Evolutionary conservation across 2,113 vertebrate species (phyloP), one percentile per base, ranked within the genome.

Genomic region (Brachypodius melanocephalos): DNA sequence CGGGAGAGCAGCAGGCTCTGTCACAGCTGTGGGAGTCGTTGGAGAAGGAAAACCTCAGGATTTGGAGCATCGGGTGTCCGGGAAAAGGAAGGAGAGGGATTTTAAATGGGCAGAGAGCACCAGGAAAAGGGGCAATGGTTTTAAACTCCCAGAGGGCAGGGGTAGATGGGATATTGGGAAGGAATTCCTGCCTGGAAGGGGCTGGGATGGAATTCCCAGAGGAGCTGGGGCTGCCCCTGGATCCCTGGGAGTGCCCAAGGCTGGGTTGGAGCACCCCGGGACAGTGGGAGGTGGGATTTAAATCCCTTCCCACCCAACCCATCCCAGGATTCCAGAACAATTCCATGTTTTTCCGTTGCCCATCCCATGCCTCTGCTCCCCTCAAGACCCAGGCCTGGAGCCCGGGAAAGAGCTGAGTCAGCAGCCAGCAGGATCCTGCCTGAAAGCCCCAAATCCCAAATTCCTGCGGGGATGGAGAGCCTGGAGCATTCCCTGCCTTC

Each of bases 371-470:
- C 42, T 22, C 5, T 51, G 8, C 3, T 71, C 38, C 86, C 73
- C 62, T 32, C 48, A 3, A 38, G n/a, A 6, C 14, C 67, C 25
- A 4, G 73, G 31, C 14, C 4, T 4, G 32, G 26, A 82, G 49
- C 4, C 17, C 57, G 68, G 78, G 13, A 28, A 85, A 91, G 85
- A 49, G 58, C 92, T 90, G 93, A 95, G 71, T 86, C 95, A 95
- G 92, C 88, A 88, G 49, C n/a, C 46, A 19, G 29, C 31, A 20
- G 80, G 43, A 55, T 29, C 48, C 9, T 9, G 34, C 40, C 63
- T 24, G 25, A 10, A 40, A 85, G 34, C 69, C 87, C 74, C 5
- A 17, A 95, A 89, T 79, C 3, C 0, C 71, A 48, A 1, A 8
- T 57, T 84, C 40, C 78, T 32, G 65, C 0, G 7, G 58, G 29